phyloP scores from a whole-genome alignment of 2,888 invertebrate genomes.

The Meiosimyza decipiens region DNA sequence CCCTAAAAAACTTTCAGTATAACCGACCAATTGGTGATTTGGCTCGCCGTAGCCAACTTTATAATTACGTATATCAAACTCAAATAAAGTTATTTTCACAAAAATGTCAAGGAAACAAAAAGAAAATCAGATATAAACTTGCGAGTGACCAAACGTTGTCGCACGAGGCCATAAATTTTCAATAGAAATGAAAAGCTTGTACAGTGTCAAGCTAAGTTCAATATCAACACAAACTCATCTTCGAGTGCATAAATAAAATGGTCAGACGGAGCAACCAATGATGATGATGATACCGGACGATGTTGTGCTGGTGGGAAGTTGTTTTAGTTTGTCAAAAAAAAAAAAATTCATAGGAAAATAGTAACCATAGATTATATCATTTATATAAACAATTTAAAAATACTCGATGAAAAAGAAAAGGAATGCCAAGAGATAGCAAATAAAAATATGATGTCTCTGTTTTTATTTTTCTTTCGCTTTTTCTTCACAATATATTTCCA shows the following conservation, averaged over 20 bases:
- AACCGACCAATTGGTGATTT: neutral
- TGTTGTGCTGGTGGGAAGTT: neutral
- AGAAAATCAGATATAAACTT: slow-evolving; percentile 28
- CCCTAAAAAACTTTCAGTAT: neutral
- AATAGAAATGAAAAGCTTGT: slow-evolving; percentile 20
- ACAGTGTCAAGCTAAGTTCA: slow-evolving; percentile 31
- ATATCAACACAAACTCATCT: slow-evolving; percentile 32
- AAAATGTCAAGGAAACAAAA: neutral
- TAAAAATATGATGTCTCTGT: slow-evolving; percentile 30
- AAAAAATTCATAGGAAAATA: neutral
- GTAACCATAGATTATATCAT: neutral
- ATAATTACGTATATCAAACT: neutral
- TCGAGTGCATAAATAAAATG: slow-evolving; percentile 31
- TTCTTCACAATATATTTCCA: slow-evolving; percentile 26
- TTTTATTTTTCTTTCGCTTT: neutral
- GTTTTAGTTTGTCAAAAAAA: neutral
- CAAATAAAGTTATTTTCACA: neutral
- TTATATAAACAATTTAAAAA: neutral
- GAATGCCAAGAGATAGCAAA: neutral
- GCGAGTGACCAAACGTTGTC: slow-evolving; percentile 16
- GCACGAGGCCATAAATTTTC: slow-evolving; percentile 14
- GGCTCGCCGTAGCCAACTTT: neutral
- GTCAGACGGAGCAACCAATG: neutral
- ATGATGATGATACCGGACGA: neutral
- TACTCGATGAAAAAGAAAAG: too few species aligned